A percentile compares a stretch with the other conserved stretches of the same genome.
phyloP scores from a whole-genome alignment of 2,888 invertebrate genomes.

The Strigamia transsilvanica region DNA sequence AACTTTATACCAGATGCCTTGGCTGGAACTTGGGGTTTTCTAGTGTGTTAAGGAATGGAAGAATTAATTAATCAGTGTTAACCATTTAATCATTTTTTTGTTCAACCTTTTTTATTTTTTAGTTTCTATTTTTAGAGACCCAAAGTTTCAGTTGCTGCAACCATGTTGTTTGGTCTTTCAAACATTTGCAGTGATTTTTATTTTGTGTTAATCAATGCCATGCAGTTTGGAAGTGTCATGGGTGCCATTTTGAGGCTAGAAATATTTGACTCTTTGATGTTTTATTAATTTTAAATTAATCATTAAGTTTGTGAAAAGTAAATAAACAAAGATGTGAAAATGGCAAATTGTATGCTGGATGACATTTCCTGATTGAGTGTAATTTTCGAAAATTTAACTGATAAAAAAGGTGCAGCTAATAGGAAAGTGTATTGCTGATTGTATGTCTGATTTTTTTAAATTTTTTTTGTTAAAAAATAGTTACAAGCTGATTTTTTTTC shows the following conservation, averaged over 20 bases:
- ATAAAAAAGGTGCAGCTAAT: conserved; percentile 28
- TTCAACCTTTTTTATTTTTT: background rate
- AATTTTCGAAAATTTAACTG: background rate
- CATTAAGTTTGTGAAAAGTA: background rate
- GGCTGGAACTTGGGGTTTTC: conserved; percentile 42
- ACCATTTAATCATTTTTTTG: background rate
- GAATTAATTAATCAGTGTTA: background rate
- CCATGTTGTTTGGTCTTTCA: conserved; percentile 34
- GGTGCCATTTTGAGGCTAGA: background rate
- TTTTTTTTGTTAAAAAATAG: background rate
- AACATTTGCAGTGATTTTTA: conserved; percentile 29
- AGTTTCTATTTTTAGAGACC: conserved; percentile 16
- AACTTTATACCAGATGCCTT: conserved; percentile 53
- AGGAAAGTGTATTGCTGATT: conserved; percentile 11
- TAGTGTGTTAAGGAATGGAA: background rate
- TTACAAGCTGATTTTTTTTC: background rate
- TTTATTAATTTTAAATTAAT: background rate
- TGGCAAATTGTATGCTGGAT: conserved; percentile 1
- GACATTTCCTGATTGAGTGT: conserved; percentile 36
- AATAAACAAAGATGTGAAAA: background rate
- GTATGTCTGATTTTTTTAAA: conserved; percentile 8
- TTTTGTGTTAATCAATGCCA: background rate
- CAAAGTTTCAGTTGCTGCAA: conserved; percentile 47
- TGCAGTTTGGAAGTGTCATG: conserved; percentile 41
- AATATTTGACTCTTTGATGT: background rate